Percentiles rank a stretch among this genome's conserved stretches.
Conservation (phyloP, 2,888 invertebrate species). For the Chymomyza caudatula region DNA sequence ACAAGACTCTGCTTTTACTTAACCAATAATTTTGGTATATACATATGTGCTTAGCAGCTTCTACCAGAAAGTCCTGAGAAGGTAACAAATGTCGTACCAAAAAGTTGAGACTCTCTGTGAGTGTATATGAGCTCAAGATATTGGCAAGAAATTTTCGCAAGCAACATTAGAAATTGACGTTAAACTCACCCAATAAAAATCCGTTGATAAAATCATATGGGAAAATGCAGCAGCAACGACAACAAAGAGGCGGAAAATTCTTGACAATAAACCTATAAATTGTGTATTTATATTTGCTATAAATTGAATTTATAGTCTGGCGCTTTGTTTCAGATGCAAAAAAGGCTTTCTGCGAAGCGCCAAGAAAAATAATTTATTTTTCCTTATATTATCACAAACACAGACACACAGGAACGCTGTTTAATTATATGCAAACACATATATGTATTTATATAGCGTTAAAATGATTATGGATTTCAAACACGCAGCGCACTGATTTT, state of each 20-base stretch:
- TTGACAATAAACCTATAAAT: constrained; percentile 1
- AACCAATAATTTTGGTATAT: no score
- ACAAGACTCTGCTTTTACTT: no score
- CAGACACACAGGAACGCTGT: constrained; percentile 23
- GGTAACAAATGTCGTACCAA: no score
- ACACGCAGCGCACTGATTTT: background rate
- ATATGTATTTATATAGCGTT: constrained; percentile 12
- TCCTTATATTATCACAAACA: background rate
- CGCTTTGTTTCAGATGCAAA: background rate
- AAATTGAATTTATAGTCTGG: constrained; percentile 2
- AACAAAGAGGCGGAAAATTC: constrained; percentile 13
- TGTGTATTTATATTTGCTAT: constrained; percentile 3
- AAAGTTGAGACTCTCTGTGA: no score
- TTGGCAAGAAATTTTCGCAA: background rate
- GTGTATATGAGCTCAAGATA: background rate
- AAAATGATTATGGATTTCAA: background rate
- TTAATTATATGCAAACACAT: constrained; percentile 44
- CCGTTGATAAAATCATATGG: constrained; percentile 53
- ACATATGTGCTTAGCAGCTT: no score
- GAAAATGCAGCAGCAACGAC: background rate
- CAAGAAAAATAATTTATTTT: constrained; percentile 18
- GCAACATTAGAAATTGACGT: background rate
- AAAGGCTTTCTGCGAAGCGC: background rate
- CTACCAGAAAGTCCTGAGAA: no score
- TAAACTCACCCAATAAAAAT: constrained; percentile 56